Evolutionary conservation across 2,113 vertebrate genomes (phyloP), one percentile per base, ranked within the genome.

Genomic region (Alligator mississippiensis): DNA sequence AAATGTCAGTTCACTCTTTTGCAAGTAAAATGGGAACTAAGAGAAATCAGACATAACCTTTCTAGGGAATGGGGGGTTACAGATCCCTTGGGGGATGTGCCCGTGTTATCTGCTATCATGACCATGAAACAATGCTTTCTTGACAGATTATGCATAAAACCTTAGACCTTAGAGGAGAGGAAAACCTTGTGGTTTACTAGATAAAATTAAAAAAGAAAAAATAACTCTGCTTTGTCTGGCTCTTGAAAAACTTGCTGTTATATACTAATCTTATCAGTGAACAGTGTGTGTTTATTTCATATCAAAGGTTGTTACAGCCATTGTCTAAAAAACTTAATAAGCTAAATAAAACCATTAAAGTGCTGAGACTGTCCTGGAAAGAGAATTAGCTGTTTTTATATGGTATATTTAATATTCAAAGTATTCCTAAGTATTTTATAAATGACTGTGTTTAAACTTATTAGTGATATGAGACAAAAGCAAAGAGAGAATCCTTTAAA

Each of bases 141-240:
- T 38, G 34, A 76, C 47, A 64, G 57, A 9, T 58, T 24, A 25
- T 21, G 76, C 25, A 57, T 30, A 63, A 57, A 87, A 60, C 88
- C 84, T 91, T 79, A 47, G 76, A 47, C 74, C 78, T 93, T 79
- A 47, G 76, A 87, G 58, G 92, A 80, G 55, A 88, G 30, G 19
- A 92, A 90, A 91, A 68, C 11, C 57, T 90, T 80, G 30, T 82
- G 34, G 24, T 30, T 90, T 87, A 88, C 75, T 30, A 93, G 74
- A 93, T 84, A 70, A 3, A 87, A 91, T 66, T 82, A 81, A 90
- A 84, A 84, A 82, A 30, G 8, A 54, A 62, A 85, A 64, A 27
- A 72, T 87, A 88, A 84, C 9, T 28, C 62, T 55, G 6, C 1
- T n/a, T 58, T 80, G 22, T 68, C 83, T 83, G 79, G 25, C 4